These are phyloP conservation scores for Amitus sp. DNA, from an alignment of 2,888 invertebrate genomes.

Conservation along the genomic window DNA sequence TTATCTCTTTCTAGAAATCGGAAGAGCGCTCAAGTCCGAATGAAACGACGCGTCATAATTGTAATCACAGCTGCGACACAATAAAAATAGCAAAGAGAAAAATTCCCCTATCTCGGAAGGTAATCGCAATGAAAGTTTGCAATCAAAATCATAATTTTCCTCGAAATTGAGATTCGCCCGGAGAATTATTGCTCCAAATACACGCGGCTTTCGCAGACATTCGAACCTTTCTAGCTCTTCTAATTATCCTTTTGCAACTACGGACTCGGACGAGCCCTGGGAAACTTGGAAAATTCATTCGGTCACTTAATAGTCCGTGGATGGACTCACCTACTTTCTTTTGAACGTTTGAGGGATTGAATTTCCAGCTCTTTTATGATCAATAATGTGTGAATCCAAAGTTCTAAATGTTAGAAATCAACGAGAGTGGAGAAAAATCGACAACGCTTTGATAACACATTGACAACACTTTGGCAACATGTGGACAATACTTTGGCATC, in stretches of 20 bases:
- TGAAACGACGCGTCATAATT: neutral
- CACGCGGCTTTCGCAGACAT: neutral
- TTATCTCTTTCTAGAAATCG: slow-evolving; percentile 1
- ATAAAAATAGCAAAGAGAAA: neutral
- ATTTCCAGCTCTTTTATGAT: too few relatives aligned
- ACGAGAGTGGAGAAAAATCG: too few relatives aligned
- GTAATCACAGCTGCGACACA: too few relatives aligned
- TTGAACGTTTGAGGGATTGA: too few relatives aligned
- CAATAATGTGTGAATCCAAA: too few relatives aligned
- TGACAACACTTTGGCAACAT: too few relatives aligned
- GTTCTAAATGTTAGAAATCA: too few relatives aligned
- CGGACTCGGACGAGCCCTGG: neutral
- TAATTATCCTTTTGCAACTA: slow-evolving; percentile 2
- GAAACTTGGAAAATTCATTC: neutral
- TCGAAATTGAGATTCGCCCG: neutral
- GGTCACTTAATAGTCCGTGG: neutral
- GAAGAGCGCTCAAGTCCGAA: neutral
- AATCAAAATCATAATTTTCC: neutral
- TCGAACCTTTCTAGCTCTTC: neutral
- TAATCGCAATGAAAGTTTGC: neutral
- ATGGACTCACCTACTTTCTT: too few relatives aligned
- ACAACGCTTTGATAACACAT: too few relatives aligned
- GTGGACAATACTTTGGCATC: too few relatives aligned
- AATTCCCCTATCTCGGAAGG: too few relatives aligned
- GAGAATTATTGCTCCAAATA: neutral